A percentile compares a stretch with the other conserved stretches of the same genome.
phyloP scores from a whole-genome alignment of 92 coral and sea anemone species.

The Bergia puertoricense region DNA sequence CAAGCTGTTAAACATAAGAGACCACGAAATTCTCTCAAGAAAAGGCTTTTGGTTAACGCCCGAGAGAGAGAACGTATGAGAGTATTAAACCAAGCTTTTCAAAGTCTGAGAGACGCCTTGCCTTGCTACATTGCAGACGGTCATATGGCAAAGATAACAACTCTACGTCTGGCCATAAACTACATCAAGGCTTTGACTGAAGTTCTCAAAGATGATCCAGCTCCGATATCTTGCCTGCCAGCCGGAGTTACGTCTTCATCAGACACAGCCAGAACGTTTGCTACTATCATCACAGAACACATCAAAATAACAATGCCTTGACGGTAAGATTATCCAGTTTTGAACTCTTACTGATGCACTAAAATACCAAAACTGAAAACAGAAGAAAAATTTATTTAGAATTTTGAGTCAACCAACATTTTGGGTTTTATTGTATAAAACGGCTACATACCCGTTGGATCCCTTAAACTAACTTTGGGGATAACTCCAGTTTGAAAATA shows the following conservation, averaged over 20 bases:
- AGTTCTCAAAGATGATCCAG: constrained; percentile 78
- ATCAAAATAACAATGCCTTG: constrained; percentile 31
- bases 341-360: not conserved
- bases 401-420: not conserved
- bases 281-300: constrained; percentile 32
- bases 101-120: constrained; percentile 92
- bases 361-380: not conserved
- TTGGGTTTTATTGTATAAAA: not conserved
- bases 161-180: constrained; percentile 94
- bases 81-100: constrained; percentile 91
- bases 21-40: constrained; percentile 89
- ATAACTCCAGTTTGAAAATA: not conserved
- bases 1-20: constrained; percentile 72
- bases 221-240: constrained; percentile 21
- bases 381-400: too few relatives aligned
- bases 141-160: constrained; percentile 98
- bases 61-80: constrained; percentile 98
- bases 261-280: constrained; percentile 16
- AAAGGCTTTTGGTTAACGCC: constrained; percentile 94
- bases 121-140: constrained; percentile 99
- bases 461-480: not conserved
- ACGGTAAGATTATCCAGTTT: not conserved
- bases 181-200: constrained; percentile 96
- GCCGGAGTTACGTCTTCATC: constrained; percentile 8
- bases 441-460: not conserved